phyloP scores from a whole-genome alignment of 2,113 vertebrate genomes.

The Eubucco bourcierii region DNA sequence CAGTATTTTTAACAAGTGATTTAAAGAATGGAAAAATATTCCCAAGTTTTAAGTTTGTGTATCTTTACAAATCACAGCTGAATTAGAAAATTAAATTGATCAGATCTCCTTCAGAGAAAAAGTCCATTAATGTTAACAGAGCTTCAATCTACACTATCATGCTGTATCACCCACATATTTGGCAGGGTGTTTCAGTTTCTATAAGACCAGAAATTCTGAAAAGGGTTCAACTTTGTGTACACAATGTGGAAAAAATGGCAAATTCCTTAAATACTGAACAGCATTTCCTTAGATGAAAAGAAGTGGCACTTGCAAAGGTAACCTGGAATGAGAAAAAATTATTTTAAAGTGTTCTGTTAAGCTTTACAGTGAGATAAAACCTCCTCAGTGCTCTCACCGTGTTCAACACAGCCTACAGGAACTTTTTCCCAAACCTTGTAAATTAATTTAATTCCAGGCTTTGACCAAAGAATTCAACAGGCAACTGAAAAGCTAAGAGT shows the following conservation, averaged over 20 bases:
- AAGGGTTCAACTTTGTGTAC: not conserved
- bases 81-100: not conserved
- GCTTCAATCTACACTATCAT: not conserved
- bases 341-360: not conserved
- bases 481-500: not conserved
- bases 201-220: not conserved
- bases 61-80: not conserved
- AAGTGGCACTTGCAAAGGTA: not conserved
- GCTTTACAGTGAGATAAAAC: not conserved
- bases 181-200: not conserved
- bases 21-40: not conserved
- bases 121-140: not conserved
- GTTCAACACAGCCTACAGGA: not conserved
- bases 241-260: not conserved
- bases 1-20: not conserved
- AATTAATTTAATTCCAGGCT: not conserved
- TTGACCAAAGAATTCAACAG: not conserved
- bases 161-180: not conserved
- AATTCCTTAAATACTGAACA: not conserved
- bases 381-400: not conserved
- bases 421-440: not conserved
- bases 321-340: not conserved
- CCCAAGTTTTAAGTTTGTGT: not conserved
- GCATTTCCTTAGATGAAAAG: not conserved
- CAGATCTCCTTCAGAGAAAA: not conserved